phyloP scores from a whole-genome alignment of 2,797 vertebrate species.

The Channallabes apus region DNA sequence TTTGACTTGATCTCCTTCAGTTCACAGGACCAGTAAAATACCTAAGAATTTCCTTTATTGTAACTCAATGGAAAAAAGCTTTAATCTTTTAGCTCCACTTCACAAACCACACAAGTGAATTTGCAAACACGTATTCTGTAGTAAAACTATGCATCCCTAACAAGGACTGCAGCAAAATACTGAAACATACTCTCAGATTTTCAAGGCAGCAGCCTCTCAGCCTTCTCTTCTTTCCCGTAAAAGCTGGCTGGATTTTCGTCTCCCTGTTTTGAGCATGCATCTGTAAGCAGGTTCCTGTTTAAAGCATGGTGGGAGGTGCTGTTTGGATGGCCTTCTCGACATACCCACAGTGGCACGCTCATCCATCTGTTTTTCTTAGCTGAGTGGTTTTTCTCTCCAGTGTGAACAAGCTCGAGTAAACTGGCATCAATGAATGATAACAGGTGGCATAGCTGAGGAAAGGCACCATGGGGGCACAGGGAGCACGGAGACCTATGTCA shows the following conservation, averaged over 20 bases:
- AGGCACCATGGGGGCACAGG: slow-evolving; percentile 6
- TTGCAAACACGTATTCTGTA: background rate
- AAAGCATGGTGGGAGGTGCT: slow-evolving; percentile 4
- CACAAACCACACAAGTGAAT: background rate
- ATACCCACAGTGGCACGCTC: slow-evolving; percentile 10
- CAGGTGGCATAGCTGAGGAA: slow-evolving; percentile 22
- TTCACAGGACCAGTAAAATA: background rate
- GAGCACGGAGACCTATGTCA: slow-evolving; percentile 1
- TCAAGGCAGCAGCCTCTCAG: background rate
- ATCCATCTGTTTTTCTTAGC: slow-evolving; percentile 41
- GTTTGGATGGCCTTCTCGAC: background rate
- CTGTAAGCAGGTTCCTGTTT: slow-evolving; percentile 32
- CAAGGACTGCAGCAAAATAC: background rate
- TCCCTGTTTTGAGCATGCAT: background rate
- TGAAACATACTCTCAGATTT: background rate
- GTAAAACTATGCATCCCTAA: background rate
- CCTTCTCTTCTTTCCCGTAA: background rate
- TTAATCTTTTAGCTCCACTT: background rate
- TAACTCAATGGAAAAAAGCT: background rate
- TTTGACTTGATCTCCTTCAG: background rate
- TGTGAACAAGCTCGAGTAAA: slow-evolving; percentile 29
- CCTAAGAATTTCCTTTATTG: background rate
- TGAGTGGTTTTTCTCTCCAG: slow-evolving; percentile 22
- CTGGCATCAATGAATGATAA: slow-evolving; percentile 12
- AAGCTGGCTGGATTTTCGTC: background rate